Percentiles rank a stretch among this genome's conserved stretches.
These are phyloP conservation scores for Lithobates sylvaticus DNA, from an alignment of 2,797 vertebrate genomes.

Conservation along the genomic window DNA sequence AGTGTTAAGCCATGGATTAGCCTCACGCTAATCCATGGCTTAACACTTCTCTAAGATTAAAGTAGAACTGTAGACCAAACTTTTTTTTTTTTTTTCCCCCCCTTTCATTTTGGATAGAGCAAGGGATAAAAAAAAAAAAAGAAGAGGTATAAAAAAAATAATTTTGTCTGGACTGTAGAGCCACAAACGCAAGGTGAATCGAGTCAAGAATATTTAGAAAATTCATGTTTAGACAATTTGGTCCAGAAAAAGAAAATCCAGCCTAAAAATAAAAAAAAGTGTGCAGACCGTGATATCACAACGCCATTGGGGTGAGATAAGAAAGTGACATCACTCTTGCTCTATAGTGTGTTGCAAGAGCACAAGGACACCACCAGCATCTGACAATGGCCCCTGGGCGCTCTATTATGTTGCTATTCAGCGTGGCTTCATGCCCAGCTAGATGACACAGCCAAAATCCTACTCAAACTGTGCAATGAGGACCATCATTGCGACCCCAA, in stretches of 20 bases:
- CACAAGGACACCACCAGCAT: neutral
- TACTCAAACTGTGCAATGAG: conserved; percentile 91
- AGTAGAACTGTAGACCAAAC: no score
- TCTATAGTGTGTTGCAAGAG: neutral
- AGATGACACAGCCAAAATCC: conserved; percentile 51
- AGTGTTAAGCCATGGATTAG: neutral
- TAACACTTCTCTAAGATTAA: neutral
- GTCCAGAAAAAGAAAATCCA: conserved; percentile 28
- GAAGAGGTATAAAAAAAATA: no score
- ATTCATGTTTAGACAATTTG: conserved; percentile 23
- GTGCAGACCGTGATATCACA: neutral
- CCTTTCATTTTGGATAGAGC: no score
- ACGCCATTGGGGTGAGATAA: neutral
- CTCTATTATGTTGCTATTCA: neutral
- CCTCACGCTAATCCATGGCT: neutral
- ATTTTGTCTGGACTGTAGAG: neutral
- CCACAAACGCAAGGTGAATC: no score
- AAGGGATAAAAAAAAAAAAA: neutral
- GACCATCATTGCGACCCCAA: conserved; percentile 91
- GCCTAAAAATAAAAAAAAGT: neutral
- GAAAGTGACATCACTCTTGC: neutral
- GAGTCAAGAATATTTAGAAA: no score
- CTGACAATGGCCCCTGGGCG: neutral
- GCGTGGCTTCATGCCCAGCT: neutral
- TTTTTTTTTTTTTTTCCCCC: no score